phyloP scores from a whole-genome alignment of 2,888 invertebrate species.

The Auanema sp. region DNA sequence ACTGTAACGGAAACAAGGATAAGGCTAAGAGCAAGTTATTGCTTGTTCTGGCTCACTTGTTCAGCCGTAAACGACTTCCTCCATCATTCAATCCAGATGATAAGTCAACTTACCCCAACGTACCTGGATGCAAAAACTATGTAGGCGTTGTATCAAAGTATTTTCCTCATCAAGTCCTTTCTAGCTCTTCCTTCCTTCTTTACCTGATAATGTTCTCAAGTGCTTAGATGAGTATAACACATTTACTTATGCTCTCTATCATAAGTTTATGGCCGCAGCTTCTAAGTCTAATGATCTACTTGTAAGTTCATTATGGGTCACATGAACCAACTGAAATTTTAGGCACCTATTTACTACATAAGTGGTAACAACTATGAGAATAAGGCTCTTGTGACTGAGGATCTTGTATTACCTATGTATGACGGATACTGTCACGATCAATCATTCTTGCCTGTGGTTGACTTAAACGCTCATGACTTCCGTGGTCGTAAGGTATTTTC shows the following conservation, averaged over 20 bases:
- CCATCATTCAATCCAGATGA: conserved; percentile 42
- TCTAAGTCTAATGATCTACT: conserved; percentile 38
- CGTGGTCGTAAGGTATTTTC: conserved; percentile 43
- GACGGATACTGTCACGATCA: conserved; percentile 49
- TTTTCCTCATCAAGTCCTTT: background rate
- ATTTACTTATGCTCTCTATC: conserved; percentile 44
- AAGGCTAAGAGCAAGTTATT: conserved; percentile 46
- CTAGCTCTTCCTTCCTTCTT: conserved; percentile 32
- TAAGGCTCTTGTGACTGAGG: conserved; percentile 2
- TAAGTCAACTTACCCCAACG: conserved; percentile 24
- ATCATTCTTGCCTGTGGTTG: conserved; percentile 45
- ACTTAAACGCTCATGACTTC: conserved; percentile 46
- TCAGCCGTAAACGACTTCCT: conserved; percentile 54
- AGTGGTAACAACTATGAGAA: background rate
- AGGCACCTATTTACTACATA: too few relatives aligned
- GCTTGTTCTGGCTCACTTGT: conserved; percentile 52
- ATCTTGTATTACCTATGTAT: conserved; percentile 48
- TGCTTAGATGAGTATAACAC: conserved; percentile 47
- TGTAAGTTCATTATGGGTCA: conserved; percentile 22
- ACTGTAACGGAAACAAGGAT: conserved; percentile 22
- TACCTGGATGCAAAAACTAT: background rate
- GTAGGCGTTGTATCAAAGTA: too few relatives aligned
- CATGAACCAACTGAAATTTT: background rate
- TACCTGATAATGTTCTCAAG: conserved; percentile 34
- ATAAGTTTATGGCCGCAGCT: conserved; percentile 47